Conservation (phyloP, 2,113 vertebrate genomes). For the cattle (Bos taurus) region DNA sequence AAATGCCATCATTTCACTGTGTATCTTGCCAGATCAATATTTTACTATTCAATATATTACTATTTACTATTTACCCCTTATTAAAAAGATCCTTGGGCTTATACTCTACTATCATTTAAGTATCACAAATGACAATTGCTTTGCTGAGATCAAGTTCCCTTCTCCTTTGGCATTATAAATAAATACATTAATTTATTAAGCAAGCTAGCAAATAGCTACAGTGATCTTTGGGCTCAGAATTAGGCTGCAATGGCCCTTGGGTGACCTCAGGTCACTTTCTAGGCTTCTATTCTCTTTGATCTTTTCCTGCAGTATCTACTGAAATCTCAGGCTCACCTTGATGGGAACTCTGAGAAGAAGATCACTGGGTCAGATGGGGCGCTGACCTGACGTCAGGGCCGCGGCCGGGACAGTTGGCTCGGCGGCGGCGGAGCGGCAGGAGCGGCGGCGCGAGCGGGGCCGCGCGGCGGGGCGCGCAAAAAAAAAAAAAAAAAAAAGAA, state of each 20-base stretch:
- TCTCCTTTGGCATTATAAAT: background rate
- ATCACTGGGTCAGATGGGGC: slow-evolving; percentile 66
- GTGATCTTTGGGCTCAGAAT: background rate
- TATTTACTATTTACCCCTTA: background rate
- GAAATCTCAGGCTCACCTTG: background rate
- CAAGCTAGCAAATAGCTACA: background rate
- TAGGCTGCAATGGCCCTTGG: background rate
- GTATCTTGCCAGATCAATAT: background rate
- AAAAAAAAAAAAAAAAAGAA: too few species aligned
- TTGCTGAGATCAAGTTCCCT: background rate
- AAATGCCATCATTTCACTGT: background rate
- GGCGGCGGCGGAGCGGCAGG: slow-evolving; percentile 49
- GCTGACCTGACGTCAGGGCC: slow-evolving; percentile 86
- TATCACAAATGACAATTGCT: background rate
- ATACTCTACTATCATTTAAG: background rate
- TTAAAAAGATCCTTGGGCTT: background rate
- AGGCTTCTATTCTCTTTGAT: background rate
- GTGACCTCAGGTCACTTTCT: background rate
- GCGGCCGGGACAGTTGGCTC: slow-evolving; percentile 75
- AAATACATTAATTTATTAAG: background rate
- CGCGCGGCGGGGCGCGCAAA: slow-evolving; percentile 18
- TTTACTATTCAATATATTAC: background rate
- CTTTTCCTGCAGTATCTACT: background rate
- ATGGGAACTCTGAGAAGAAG: background rate
- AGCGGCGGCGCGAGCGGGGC: slow-evolving; percentile 1